Evolutionary conservation across 2,797 vertebrate genomes (phyloP).

Genomic region (Sebastes steindachneri): DNA sequence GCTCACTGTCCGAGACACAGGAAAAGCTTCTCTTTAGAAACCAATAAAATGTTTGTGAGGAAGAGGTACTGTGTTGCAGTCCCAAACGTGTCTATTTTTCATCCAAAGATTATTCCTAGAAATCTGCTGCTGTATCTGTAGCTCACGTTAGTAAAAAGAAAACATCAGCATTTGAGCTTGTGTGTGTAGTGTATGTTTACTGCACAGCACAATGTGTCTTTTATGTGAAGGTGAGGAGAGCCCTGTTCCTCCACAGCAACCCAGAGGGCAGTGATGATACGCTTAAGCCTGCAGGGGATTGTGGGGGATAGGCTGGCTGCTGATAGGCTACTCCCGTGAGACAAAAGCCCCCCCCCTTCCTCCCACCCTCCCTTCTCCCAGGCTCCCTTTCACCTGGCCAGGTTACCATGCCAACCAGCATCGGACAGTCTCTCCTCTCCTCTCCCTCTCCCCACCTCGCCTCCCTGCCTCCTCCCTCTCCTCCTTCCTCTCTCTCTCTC

Average conservation of each 20-base stretch:
- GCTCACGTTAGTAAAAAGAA: neutral
- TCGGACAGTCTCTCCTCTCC: conserved; percentile 75
- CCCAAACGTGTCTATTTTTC: neutral
- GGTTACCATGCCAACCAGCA: conserved; percentile 87
- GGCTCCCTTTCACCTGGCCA: conserved; percentile 86
- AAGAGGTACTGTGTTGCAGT: neutral
- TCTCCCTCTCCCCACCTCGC: conserved; percentile 14
- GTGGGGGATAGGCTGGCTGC: conserved; percentile 77
- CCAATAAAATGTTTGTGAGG: neutral
- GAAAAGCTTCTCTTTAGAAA: neutral
- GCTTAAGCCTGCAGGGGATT: conserved; percentile 76
- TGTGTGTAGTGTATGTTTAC: conserved; percentile 30
- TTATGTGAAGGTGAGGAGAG: conserved; percentile 69
- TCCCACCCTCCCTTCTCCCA: conserved; percentile 56
- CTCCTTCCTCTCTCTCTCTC: neutral
- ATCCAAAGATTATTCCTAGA: neutral
- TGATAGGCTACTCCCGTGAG: conserved; percentile 79
- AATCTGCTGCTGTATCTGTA: neutral
- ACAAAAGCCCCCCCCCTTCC: conserved; percentile 62
- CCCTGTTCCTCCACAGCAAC: conserved; percentile 77
- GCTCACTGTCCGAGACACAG: neutral
- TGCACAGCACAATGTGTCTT: conserved; percentile 47
- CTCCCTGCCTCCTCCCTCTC: neutral
- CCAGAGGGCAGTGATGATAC: conserved; percentile 82
- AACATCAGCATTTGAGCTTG: conserved; percentile 4